Conservation (phyloP, 2,113 vertebrate genomes). For the Oceanodroma tethys region DNA sequence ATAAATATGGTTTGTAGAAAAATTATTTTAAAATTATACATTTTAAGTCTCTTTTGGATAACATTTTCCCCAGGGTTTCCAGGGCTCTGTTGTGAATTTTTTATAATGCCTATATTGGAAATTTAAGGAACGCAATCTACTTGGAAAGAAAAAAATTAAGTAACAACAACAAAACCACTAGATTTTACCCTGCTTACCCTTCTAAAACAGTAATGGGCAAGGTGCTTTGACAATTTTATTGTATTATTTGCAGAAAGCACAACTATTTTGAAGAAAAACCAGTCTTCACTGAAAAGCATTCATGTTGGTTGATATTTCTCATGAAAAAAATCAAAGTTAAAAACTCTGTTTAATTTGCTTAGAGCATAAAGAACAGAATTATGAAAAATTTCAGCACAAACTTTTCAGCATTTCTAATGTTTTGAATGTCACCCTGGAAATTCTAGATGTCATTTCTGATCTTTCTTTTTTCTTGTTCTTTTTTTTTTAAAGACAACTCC, state of each 20-base stretch:
- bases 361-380: background rate
- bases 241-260: background rate
- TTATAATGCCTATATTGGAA: background rate
- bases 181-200: background rate
- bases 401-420: background rate
- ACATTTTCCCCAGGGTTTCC: background rate
- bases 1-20: background rate
- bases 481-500: background rate
- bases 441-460: background rate
- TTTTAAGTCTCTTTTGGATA: background rate
- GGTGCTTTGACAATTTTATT: background rate
- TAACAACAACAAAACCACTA: background rate
- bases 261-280: background rate
- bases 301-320: background rate
- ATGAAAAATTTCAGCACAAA: background rate
- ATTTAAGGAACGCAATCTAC: background rate
- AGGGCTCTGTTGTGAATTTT: background rate
- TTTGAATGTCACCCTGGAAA: background rate
- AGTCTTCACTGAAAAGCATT: background rate
- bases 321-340: background rate
- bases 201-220: background rate
- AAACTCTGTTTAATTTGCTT: background rate
- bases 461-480: background rate
- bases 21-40: background rate
- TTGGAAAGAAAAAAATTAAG: background rate